Conservation (phyloP, 2,888 invertebrate genomes). For the Eupeodes latifasciatus region DNA sequence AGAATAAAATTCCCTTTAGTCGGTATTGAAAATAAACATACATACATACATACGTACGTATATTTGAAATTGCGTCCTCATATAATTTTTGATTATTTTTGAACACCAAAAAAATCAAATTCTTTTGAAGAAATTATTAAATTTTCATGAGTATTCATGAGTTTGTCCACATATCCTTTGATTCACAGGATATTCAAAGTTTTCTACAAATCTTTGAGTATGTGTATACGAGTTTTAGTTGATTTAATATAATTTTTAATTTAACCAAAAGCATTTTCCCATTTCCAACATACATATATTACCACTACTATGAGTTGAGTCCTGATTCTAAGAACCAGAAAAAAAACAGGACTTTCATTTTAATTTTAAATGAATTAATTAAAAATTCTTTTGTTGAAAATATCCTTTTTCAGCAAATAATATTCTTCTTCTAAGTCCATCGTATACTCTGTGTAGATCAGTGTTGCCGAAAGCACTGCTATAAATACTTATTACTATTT, state of each 20-base stretch:
- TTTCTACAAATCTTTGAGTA: too few relatives aligned
- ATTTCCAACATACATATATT: not conserved
- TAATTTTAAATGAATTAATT: conserved; percentile 66
- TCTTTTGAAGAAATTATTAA: not conserved
- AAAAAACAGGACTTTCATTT: conserved; percentile 29
- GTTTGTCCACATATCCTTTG: too few relatives aligned
- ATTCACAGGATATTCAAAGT: too few relatives aligned
- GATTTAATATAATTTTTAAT: not conserved
- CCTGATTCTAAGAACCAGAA: not conserved
- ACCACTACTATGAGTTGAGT: too few relatives aligned
- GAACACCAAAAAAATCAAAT: not conserved
- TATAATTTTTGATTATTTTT: not conserved
- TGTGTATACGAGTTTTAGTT: too few relatives aligned
- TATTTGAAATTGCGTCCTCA: not conserved
- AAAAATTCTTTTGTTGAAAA: conserved; percentile 68
- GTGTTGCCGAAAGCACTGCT: not conserved
- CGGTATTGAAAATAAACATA: not conserved
- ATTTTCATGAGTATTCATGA: not conserved
- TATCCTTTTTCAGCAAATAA: conserved; percentile 59
- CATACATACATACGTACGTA: not conserved
- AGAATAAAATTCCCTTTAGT: not conserved
- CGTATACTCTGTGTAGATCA: not conserved
- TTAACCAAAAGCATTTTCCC: not conserved
- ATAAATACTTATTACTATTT: too few relatives aligned
- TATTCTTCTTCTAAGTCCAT: not conserved